Evolutionary conservation across 1,140 invertebrate species (phyloP).

Genomic region (Streblospio benedicti): DNA sequence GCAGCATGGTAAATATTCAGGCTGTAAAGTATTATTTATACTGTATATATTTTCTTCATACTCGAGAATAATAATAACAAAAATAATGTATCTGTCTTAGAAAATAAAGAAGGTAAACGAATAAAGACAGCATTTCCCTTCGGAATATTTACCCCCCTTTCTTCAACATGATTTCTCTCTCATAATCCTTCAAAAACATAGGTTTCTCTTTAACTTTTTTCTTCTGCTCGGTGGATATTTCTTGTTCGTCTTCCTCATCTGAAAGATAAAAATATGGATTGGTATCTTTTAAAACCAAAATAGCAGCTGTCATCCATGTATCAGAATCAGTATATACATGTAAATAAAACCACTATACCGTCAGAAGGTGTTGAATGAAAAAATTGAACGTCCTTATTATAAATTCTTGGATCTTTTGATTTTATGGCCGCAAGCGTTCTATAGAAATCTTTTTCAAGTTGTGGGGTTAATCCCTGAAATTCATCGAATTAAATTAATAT

Average conservation of each 20-base stretch:
- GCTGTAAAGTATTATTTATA: no score
- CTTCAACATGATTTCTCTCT: slow-evolving; percentile 66
- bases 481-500: slow-evolving; percentile 6
- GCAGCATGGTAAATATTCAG: no score
- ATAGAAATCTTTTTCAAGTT: slow-evolving; percentile 75
- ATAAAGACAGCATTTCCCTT: no score
- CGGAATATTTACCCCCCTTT: slow-evolving; percentile 56
- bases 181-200: slow-evolving; percentile 69
- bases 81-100: no score
- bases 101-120: no score
- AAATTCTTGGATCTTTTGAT: slow-evolving; percentile 78
- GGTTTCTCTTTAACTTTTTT: slow-evolving; percentile 52
- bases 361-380: no score
- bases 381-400: slow-evolving; percentile 66
- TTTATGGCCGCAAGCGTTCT: slow-evolving; percentile 76
- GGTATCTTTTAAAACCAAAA: slow-evolving; percentile 5
- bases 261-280: slow-evolving; percentile 1
- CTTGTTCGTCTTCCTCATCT: slow-evolving; percentile 26
- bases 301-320: no score
- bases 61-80: no score
- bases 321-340: no score
- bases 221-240: slow-evolving; percentile 26
- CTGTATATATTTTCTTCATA: no score
- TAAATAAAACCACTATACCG: no score
- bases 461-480: slow-evolving; percentile 47